Conservation (phyloP, 2,888 invertebrate species). For the Abrostola triplasia region DNA sequence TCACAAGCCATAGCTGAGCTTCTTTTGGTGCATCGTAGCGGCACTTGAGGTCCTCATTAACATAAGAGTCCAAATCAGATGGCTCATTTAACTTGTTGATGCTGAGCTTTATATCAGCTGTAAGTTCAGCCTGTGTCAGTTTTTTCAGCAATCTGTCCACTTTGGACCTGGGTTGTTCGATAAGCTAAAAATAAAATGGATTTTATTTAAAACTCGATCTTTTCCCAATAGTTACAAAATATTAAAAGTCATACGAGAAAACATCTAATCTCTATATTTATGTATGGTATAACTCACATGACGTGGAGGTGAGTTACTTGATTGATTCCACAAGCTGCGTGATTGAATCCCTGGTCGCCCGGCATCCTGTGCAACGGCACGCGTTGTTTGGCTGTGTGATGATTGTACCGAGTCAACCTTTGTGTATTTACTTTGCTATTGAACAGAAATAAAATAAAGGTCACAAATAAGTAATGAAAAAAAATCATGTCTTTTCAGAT, state of each 20-base stretch:
- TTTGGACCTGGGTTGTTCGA: constrained; percentile 54
- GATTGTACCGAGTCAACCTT: neutral
- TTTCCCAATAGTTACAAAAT: neutral
- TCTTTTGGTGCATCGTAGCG: constrained; percentile 72
- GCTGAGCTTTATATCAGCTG: constrained; percentile 71
- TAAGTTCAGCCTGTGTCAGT: constrained; percentile 73
- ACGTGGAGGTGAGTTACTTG: neutral
- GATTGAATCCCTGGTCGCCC: neutral
- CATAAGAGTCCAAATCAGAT: constrained; percentile 68
- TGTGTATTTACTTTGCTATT: neutral
- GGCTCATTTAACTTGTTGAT: constrained; percentile 72
- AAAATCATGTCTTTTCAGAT: too few relatives aligned
- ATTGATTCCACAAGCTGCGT: neutral
- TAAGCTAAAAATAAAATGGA: constrained; percentile 21
- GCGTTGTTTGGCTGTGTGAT: neutral
- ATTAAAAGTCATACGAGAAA: too few relatives aligned
- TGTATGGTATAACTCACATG: neutral
- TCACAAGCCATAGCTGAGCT: constrained; percentile 76
- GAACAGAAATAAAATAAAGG: neutral
- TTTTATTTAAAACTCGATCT: neutral
- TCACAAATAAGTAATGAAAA: too few relatives aligned
- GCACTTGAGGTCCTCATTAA: constrained; percentile 74
- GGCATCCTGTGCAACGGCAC: neutral
- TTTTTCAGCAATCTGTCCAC: constrained; percentile 71
- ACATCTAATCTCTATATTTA: too few relatives aligned